Conservation (phyloP, 2,888 invertebrate species). For the Magallana nippona region DNA sequence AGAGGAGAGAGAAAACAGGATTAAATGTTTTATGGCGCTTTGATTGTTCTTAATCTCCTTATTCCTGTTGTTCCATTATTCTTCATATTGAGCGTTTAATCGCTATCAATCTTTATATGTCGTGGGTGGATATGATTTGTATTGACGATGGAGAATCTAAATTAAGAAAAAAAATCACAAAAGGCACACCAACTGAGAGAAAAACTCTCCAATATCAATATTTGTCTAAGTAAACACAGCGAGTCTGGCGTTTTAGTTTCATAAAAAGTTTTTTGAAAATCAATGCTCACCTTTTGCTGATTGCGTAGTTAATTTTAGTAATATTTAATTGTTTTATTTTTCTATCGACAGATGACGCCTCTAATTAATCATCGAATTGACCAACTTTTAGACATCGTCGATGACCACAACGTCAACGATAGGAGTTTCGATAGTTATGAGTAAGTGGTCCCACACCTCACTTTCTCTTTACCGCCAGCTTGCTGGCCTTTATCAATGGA, state of each 20-base stretch:
- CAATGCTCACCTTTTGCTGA: neutral
- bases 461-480: neutral
- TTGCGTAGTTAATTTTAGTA: slow-evolving; percentile 31
- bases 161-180: slow-evolving; percentile 28
- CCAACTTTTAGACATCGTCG: slow-evolving; percentile 77
- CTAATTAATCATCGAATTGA: slow-evolving; percentile 79
- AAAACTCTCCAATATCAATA: slow-evolving; percentile 16
- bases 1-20: neutral
- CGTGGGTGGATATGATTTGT: slow-evolving; percentile 33
- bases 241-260: slow-evolving; percentile 3
- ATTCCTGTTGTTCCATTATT: slow-evolving; percentile 21
- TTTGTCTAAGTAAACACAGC: slow-evolving; percentile 14
- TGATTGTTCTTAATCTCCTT: neutral
- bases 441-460: slow-evolving; percentile 61
- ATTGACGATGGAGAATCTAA: slow-evolving; percentile 5
- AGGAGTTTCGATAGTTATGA: slow-evolving; percentile 79
- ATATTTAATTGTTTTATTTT: slow-evolving; percentile 19
- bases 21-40: slow-evolving; percentile 1
- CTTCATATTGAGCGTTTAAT: slow-evolving; percentile 14
- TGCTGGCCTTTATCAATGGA: slow-evolving; percentile 15
- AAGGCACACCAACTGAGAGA: slow-evolving; percentile 21
- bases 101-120: slow-evolving; percentile 21
- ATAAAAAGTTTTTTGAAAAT: neutral
- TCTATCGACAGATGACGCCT: slow-evolving; percentile 77
- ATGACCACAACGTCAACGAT: slow-evolving; percentile 66